These are phyloP conservation scores for Girardinus metallicus DNA, from an alignment of 2,797 vertebrate species.

Conservation along the genomic window DNA sequence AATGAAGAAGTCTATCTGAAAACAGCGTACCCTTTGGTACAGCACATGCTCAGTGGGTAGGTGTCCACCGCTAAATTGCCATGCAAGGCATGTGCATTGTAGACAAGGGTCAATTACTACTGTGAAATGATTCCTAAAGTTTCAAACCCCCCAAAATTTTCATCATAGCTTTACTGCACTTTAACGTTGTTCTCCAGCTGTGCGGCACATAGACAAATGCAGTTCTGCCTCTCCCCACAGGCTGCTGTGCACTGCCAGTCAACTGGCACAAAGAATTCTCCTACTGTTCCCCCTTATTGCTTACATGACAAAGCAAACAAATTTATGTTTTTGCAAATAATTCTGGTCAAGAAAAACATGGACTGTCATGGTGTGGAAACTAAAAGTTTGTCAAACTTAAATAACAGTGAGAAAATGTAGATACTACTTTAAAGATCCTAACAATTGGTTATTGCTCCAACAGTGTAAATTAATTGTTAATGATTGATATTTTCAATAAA, in stretches of 20 bases:
- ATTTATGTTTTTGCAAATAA: neutral
- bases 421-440: neutral
- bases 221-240: neutral
- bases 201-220: neutral
- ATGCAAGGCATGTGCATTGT: neutral
- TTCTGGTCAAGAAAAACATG: neutral
- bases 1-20: slow-evolving; percentile 89
- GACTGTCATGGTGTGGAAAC: neutral
- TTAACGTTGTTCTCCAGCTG: neutral
- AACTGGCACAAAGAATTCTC: neutral
- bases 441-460: neutral
- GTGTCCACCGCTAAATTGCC: slow-evolving; percentile 13
- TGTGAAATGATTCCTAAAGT: neutral
- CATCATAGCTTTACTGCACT: neutral
- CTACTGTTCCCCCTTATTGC: neutral
- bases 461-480: neutral
- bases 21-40: slow-evolving; percentile 89
- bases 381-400: neutral
- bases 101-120: neutral
- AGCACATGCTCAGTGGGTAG: slow-evolving; percentile 91
- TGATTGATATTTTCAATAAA: no score
- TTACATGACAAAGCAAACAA: neutral
- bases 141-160: neutral
- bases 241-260: neutral
- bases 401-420: neutral